Evolutionary conservation across 1,140 invertebrate genomes (phyloP), one percentile per base, ranked within the genome.

Genomic region (Saccostrea echinata): DNA sequence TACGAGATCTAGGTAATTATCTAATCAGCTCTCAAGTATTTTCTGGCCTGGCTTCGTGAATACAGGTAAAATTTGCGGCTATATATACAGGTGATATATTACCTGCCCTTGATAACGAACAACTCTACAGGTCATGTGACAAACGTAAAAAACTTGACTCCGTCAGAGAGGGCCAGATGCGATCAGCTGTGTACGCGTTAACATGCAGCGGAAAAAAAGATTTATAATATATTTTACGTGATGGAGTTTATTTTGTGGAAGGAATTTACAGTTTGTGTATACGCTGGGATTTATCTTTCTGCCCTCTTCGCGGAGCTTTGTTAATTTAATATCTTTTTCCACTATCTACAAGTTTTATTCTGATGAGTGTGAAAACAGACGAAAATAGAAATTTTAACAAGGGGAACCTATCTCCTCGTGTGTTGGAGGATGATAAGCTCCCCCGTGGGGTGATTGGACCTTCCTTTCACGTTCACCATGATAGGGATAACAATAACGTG

Each of bases 401-500:
- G 68, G 68, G 81, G 51, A 53, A 53, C 18, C 81, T 83, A 12
- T 51, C 81, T 52, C 81, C 81, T 27, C 81, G 81, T 52, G 81
- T 83, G n/a, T 76, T 76, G 68, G 81, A 51, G 51, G 81, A 83
- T 53, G 81, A 83, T 52, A 83, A 51, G 35, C 51, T 52, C 16
- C 18, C 35, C 35, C 81, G 81, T 8, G 81, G 81, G 24, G 3
- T 8, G 33, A 24, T 51, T 51, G 81, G 35, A 16, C 81, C 81
- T 12, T 83, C 51, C 35, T 18, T 8, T 3, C 35, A 24, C 18
- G 51, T 53, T 18, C n/a, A 21, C 27, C 51, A 83, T 24, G 81
- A 83, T 3, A 83, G 30, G 53, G 85, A 89, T 61, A 89, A 89
- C 53, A 87, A 89, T 64, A 89, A 89, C 33, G 51, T 71, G 9